Evolutionary conservation across 2,888 invertebrate genomes (phyloP).

Genomic region (Nemoura dubitans): DNA sequence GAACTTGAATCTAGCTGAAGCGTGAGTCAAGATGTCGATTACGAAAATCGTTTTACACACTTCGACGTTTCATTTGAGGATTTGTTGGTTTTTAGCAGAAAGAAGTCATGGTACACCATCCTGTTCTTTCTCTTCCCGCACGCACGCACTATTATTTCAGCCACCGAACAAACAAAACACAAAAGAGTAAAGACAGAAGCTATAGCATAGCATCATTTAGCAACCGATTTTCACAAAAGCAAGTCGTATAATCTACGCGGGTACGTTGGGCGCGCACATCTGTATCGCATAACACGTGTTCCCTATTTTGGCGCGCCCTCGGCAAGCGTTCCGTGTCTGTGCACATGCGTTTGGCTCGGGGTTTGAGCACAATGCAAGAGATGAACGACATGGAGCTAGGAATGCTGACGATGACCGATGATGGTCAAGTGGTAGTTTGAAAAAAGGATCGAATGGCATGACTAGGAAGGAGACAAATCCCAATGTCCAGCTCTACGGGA

Average conservation of each 20-base stretch:
- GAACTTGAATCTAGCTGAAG: background rate
- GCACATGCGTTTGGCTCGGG: background rate
- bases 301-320: conserved; percentile 3
- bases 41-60: no score
- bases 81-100: background rate
- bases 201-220: background rate
- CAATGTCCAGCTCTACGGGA: background rate
- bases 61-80: background rate
- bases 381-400: background rate
- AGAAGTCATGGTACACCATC: background rate
- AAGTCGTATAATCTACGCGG: background rate
- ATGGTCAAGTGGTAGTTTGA: background rate
- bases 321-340: background rate
- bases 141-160: background rate
- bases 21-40: background rate
- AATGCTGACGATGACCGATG: background rate
- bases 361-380: background rate
- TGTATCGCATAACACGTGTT: background rate
- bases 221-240: background rate
- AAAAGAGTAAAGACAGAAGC: background rate
- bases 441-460: background rate
- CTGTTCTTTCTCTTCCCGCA: background rate
- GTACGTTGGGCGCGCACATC: background rate
- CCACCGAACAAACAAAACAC: background rate
- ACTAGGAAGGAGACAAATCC: background rate